These are phyloP conservation scores for Tholera decimalis DNA, from an alignment of 2,888 invertebrate species.

Conservation along the genomic window DNA sequence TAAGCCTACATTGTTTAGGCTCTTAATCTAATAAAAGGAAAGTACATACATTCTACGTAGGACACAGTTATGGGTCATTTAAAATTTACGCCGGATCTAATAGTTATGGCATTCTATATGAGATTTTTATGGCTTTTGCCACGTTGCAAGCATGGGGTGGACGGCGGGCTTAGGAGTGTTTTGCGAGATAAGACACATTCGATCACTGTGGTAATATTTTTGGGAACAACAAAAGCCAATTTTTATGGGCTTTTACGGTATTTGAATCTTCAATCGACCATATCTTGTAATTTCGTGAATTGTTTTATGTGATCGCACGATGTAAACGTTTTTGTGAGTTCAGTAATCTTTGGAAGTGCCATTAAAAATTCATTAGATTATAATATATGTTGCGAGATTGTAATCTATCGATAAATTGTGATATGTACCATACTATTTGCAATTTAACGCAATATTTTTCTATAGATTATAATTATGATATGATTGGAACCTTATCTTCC, in stretches of 20 bases:
- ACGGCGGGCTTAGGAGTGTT: constrained; percentile 4
- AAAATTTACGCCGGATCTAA: constrained; percentile 62
- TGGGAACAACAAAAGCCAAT: background rate
- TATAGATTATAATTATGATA: too few relatives aligned
- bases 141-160: background rate
- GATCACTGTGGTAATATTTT: constrained; percentile 7
- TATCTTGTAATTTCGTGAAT: background rate
- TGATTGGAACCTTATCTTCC: too few relatives aligned
- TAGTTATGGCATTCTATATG: constrained; percentile 55
- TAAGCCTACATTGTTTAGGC: constrained; percentile 55
- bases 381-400: too few relatives aligned
- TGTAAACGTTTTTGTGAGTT: too few relatives aligned
- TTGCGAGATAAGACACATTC: constrained; percentile 32
- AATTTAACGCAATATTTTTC: too few relatives aligned
- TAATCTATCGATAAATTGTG: too few relatives aligned
- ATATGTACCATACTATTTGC: too few relatives aligned
- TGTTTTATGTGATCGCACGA: background rate
- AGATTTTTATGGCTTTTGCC: constrained; percentile 59
- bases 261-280: background rate
- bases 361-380: too few relatives aligned
- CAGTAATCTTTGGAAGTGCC: too few relatives aligned
- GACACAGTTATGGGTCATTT: constrained; percentile 65
- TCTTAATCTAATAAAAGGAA: constrained; percentile 62
- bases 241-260: constrained; percentile 11
- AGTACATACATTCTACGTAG: constrained; percentile 59